A percentile compares a stretch with the other conserved stretches of the same genome.
phyloP scores from a whole-genome alignment of 2,113 vertebrate genomes.

The Hippocampus zosterae region DNA sequence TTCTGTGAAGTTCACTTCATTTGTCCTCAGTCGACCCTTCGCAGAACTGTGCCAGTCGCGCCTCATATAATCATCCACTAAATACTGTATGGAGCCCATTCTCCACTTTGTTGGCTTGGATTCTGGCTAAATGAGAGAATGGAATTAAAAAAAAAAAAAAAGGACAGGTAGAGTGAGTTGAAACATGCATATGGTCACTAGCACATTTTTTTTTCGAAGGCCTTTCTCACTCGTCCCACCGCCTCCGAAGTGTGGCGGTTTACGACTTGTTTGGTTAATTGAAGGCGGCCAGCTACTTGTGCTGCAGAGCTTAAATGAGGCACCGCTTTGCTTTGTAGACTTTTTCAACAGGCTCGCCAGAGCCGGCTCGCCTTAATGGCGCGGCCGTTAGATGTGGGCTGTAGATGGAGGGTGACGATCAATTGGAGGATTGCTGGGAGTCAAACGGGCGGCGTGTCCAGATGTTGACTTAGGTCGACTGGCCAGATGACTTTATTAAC shows the following conservation, averaged over 20 bases:
- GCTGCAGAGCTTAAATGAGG: slow-evolving; percentile 20
- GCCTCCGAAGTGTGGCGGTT: slow-evolving; percentile 44
- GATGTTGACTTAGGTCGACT: slow-evolving; percentile 59
- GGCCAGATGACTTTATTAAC: slow-evolving; percentile 44
- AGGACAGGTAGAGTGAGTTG: slow-evolving; percentile 39
- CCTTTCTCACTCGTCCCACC: slow-evolving; percentile 27
- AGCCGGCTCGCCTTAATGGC: neutral
- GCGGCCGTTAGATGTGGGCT: neutral
- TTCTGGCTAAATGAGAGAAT: slow-evolving; percentile 32
- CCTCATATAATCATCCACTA: slow-evolving; percentile 28
- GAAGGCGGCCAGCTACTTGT: slow-evolving; percentile 56
- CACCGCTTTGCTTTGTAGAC: neutral
- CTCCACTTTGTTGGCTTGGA: slow-evolving; percentile 36
- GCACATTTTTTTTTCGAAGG: neutral
- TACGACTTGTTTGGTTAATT: slow-evolving; percentile 57
- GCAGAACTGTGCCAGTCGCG: slow-evolving; percentile 3
- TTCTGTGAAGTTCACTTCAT: slow-evolving; percentile 19
- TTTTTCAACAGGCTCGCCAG: neutral
- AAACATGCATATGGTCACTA: slow-evolving; percentile 8
- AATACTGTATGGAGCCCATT: slow-evolving; percentile 5
- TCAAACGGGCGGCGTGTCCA: slow-evolving; percentile 50
- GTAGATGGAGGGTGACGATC: slow-evolving; percentile 9
- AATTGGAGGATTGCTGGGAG: slow-evolving; percentile 19
- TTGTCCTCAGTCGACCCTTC: slow-evolving; percentile 44
- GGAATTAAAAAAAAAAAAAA: slow-evolving; percentile 32